Conservation (phyloP, 2,888 invertebrate genomes). For the Scelioninae gen. 2 region DNA sequence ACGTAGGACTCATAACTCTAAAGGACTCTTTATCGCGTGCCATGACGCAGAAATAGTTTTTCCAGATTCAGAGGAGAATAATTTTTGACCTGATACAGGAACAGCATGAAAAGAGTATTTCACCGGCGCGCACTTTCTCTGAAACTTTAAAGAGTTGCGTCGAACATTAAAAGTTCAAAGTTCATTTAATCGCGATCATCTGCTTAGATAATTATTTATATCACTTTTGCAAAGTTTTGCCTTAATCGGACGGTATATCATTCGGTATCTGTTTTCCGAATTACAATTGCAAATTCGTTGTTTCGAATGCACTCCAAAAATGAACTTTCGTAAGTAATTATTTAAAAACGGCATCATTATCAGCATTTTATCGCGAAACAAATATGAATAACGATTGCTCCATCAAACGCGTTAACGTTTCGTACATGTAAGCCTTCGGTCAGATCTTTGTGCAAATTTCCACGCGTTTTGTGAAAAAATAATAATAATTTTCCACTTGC, state of each 20-base stretch:
- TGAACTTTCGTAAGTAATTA: conserved; percentile 15
- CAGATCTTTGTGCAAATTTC: background rate
- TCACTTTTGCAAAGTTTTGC: conserved; percentile 14
- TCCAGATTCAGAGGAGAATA: conserved; percentile 40
- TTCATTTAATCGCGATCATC: conserved; percentile 39
- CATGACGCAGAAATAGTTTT: conserved; percentile 48
- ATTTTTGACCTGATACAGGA: conserved; percentile 41
- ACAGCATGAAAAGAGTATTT: conserved; percentile 41
- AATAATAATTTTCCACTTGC: conserved; percentile 28
- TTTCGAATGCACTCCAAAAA: conserved; percentile 1
- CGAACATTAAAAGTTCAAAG: conserved; percentile 33
- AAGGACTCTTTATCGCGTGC: conserved; percentile 48
- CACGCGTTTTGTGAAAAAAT: conserved; percentile 2
- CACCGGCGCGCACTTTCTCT: conserved; percentile 8
- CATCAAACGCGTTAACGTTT: too few species aligned
- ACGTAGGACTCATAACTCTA: conserved; percentile 46
- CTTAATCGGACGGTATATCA: conserved; percentile 16
- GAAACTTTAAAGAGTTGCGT: conserved; percentile 21
- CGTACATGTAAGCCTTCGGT: too few species aligned
- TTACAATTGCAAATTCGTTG: conserved; percentile 34
- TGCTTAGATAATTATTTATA: conserved; percentile 41
- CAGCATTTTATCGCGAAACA: background rate
- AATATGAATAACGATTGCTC: too few species aligned
- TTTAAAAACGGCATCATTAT: conserved; percentile 20
- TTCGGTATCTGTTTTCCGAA: conserved; percentile 16